A percentile compares a stretch with the other conserved stretches of the same genome.
These are phyloP conservation scores for Crotalus adamanteus DNA, from an alignment of 2,797 vertebrate species.

Conservation along the genomic window DNA sequence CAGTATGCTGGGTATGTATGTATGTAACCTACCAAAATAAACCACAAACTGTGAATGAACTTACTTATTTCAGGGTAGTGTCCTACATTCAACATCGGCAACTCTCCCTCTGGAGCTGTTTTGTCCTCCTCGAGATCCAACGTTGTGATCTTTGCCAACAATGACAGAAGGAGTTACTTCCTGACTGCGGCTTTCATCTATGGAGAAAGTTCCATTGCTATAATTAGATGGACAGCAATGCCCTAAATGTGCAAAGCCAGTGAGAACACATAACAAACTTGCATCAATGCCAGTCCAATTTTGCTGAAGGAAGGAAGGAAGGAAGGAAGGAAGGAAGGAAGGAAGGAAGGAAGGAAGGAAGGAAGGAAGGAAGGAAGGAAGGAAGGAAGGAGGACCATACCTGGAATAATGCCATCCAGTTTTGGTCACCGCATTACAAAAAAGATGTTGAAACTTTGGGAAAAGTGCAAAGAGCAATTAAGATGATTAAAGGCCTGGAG, in stretches of 20 bases:
- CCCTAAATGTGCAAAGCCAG: background rate
- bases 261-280: background rate
- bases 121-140: constrained; percentile 61
- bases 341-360: background rate
- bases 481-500: background rate
- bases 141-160: constrained; percentile 66
- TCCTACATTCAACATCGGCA: constrained; percentile 61
- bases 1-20: background rate
- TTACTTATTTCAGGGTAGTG: constrained; percentile 68
- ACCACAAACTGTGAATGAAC: constrained; percentile 42
- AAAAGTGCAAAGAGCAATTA: background rate
- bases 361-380: too few species aligned
- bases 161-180: constrained; percentile 65
- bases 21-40: constrained; percentile 9
- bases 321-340: background rate
- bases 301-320: background rate
- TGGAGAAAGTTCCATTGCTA: constrained; percentile 65
- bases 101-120: constrained; percentile 71
- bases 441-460: background rate
- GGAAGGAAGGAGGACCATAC: too few species aligned
- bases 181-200: constrained; percentile 59
- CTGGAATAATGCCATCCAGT: background rate
- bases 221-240: constrained; percentile 21
- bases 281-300: background rate
- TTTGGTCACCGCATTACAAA: background rate